Percentiles rank a stretch among this genome's conserved stretches.
Conservation (phyloP, 2,797 vertebrate species). For the Parauchenoglanis ngamensis region DNA sequence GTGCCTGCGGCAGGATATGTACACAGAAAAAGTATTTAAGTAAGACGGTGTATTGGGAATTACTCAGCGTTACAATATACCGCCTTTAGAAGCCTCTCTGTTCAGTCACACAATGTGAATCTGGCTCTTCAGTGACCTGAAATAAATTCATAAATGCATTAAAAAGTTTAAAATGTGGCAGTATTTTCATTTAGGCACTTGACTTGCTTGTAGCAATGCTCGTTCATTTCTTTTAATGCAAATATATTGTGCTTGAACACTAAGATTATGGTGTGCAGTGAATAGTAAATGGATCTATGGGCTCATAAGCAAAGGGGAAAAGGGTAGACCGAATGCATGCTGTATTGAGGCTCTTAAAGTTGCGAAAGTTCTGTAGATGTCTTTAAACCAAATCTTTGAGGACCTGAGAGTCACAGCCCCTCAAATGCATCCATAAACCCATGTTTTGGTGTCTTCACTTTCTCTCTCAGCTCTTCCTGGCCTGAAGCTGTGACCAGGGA, state of each 20-base stretch:
- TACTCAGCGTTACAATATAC: slow-evolving; percentile 67
- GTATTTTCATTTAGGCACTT: slow-evolving; percentile 70
- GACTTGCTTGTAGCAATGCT: slow-evolving; percentile 33
- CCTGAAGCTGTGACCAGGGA: slow-evolving; percentile 31
- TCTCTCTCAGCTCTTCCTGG: slow-evolving; percentile 45
- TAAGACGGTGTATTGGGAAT: slow-evolving; percentile 66
- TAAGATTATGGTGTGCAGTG: slow-evolving; percentile 4
- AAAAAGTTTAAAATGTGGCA: slow-evolving; percentile 60
- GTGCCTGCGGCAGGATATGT: slow-evolving; percentile 64
- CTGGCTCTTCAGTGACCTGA: slow-evolving; percentile 63
- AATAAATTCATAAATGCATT: slow-evolving; percentile 70
- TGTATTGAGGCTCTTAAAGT: slow-evolving; percentile 35
- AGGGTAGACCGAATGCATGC: slow-evolving; percentile 14
- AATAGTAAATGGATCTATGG: slow-evolving; percentile 18
- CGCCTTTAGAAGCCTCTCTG: slow-evolving; percentile 64
- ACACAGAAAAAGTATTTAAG: slow-evolving; percentile 71
- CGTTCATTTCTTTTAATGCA: slow-evolving; percentile 43
- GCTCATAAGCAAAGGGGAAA: slow-evolving; percentile 9
- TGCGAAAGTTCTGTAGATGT: slow-evolving; percentile 40
- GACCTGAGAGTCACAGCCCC: background rate
- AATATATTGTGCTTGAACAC: slow-evolving; percentile 49
- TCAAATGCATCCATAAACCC: slow-evolving; percentile 22
- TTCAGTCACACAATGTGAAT: slow-evolving; percentile 60
- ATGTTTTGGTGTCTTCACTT: background rate
- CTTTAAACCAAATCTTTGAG: slow-evolving; percentile 28